Evolutionary conservation across 2,113 vertebrate species (phyloP), one percentile per base, ranked within the genome.

Genomic region (Oostethus manadensis): DNA sequence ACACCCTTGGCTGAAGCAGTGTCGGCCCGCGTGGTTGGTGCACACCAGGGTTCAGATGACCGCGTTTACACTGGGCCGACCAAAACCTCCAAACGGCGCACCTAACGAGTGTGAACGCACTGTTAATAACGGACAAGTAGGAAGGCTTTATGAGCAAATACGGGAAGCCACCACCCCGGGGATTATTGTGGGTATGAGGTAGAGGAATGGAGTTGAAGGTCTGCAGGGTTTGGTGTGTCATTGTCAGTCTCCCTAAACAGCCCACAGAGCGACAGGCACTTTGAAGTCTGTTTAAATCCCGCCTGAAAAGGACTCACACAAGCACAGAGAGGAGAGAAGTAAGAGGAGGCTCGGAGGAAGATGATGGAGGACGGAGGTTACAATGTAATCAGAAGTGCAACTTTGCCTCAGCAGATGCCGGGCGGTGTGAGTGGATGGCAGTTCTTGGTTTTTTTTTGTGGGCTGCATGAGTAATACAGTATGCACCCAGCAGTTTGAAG

Each of bases 211-310:
- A 78, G 76, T 78, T 73, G 66, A 84, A 71, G 77, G 83, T 81
- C 79, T 87, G 80, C 68, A 42, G 83, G 81, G 81, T 78, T 84
- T 76, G 80, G 68, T 74, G 67, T 82, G 82, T 88, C 83, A 82
- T 84, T 85, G 81, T 86, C 84, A 81, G 75, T 71, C 68, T 81
- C 77, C 84, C 74, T 71, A 87, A 85, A 87, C 77, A 84, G 81
- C 82, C 84, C 17, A 69, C 77, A 66, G 80, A 83, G 77, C 64
- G 75, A 85, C 80, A 78, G 74, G 69, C 73, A 84, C 86, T 88
- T 87, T 87, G 85, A 88, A 88, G 86, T 84, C 75, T 73, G 78
- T 76, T 79, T 88, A 87, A 86, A 84, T 82, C 83, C 82, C 57
- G 79, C 76, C 78, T 82, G 82, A 81, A 83, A 84, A 77, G n/a